Evolutionary conservation across 2,113 vertebrate genomes (phyloP), one percentile per base, ranked within the genome.

Genomic region (Bucco capensis): DNA sequence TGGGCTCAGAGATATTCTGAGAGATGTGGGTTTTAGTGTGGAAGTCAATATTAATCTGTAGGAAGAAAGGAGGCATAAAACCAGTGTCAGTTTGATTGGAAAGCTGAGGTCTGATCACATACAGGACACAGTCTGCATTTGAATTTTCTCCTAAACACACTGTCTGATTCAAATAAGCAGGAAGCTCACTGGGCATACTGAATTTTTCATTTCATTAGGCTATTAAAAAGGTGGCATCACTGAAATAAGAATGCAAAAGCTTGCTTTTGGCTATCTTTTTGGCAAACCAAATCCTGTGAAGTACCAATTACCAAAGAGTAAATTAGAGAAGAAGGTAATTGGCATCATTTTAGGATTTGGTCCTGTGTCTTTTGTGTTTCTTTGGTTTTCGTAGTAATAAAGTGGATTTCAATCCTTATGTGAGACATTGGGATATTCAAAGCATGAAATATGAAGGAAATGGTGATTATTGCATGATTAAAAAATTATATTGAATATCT

Each of bases 21-120:
- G 97, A 97, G 65, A 98, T 98, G 86, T 95, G 61, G 5, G 53
- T 97, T 92, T 97, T 97, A 82, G 98, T 98, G 6, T 95, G 96
- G 93, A 98, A 98, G 88, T 98, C 98, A 72, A 98, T 98, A 80
- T 98, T 98, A 72, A 98, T 97, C 98, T 98, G 97, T 50, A 60
- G 88, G 92, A 76, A 95, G 84, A 78, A 96, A 96, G 65, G 53
- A 96, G 62, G 19, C 38, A 66, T 10, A 31, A 74, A 60, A 80
- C n/a, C 21, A 28, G 3, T 9, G 76, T 94, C 72, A 74, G 50
- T 69, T 88, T 49, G 77, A 42, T 67, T 17, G 56, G 79, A 94
- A 70, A 66, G 47, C 54, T 46, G 53, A 83, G 10, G 7, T 28
- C 38, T 91, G 38, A 47, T 50, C 8, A 2, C 24, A 46, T 58